A percentile compares a stretch with the other conserved stretches of the same genome.
Conservation (phyloP, 2,113 vertebrate species). For the Ochotona princeps region DNA sequence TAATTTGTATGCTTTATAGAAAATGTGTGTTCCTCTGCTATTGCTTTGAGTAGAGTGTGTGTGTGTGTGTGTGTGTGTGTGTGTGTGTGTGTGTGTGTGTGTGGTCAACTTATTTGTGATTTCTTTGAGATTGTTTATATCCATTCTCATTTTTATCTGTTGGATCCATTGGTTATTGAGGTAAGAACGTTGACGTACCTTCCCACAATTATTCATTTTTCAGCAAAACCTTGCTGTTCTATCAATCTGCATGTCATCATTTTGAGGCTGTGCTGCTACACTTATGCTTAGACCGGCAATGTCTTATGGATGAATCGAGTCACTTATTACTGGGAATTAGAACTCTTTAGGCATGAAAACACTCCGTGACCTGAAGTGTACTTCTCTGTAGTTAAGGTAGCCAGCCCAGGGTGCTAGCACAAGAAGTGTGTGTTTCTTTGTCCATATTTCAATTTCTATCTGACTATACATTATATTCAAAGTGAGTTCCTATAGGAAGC, state of each 20-base stretch:
- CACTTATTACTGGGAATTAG: neutral
- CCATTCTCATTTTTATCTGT: neutral
- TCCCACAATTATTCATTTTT: neutral
- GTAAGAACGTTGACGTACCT: neutral
- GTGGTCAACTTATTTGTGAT: neutral
- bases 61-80: too few relatives aligned
- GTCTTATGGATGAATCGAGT: neutral
- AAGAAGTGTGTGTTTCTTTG: neutral
- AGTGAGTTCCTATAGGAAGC: neutral
- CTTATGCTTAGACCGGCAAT: neutral
- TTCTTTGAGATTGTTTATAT: neutral
- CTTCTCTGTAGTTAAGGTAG: neutral
- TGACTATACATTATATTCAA: neutral
- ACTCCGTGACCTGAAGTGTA: neutral
- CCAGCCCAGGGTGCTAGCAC: neutral
- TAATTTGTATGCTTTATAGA: neutral
- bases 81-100: too few relatives aligned
- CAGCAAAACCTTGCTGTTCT: neutral
- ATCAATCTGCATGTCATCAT: neutral
- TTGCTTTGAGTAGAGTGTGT: neutral
- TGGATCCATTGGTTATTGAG: neutral
- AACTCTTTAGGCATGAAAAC: neutral
- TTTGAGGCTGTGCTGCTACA: neutral
- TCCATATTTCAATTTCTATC: neutral
- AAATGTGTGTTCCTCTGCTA: neutral